Base-by-base conservation (phyloP, 1,140 invertebrate genomes). In the Polypedilum vanderplanki region DNA sequence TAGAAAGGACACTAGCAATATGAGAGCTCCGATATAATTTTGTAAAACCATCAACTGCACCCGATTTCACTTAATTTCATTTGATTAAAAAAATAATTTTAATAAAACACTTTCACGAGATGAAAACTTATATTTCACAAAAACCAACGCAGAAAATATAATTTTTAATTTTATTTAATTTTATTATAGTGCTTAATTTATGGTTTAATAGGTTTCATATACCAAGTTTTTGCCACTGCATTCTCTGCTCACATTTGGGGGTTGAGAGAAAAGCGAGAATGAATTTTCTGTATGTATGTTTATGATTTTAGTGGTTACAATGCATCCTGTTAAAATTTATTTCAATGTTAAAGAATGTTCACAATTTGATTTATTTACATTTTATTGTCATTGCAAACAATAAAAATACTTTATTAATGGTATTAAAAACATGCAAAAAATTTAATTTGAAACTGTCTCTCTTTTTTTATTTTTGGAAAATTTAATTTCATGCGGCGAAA, bases 241-340 rank as follows among this genome's bases (percentile, higher is more conserved):
- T 22, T 33, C 24, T 33, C 24, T 5, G 65, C 9, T 4, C 17
- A n/a, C 18, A 67, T 67, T 67, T 67, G 64, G 15, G n/a, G n/a
- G n/a, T n/a, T n/a, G n/a, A n/a, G n/a, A n/a, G n/a, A n/a, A n/a
- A n/a, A 18, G 64, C 10, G 15, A 20, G 9, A 22, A 22, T 70
- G 18, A 10, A 18, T 70, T 70, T 70, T 20, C n/a, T 18, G 7
- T 18, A 70, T 18, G 65, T 70, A 20, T 70, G 65, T 70, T 70
- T 70, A 70, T 70, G 65, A 70, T 70, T 70, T 70, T 70, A 20
- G 65, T 70, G 65, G 65, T 70, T 70, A 18, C n/a, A 70, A 18
- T 70, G 17, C 65, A 18, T 18, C 9, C 20, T 18, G 9, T 9
- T n/a, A 20, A 20, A 70, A 70, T 70, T 70, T 70, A 70, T 70